phyloP scores from a whole-genome alignment of 2,888 invertebrate genomes.

The Colletes collaris region DNA sequence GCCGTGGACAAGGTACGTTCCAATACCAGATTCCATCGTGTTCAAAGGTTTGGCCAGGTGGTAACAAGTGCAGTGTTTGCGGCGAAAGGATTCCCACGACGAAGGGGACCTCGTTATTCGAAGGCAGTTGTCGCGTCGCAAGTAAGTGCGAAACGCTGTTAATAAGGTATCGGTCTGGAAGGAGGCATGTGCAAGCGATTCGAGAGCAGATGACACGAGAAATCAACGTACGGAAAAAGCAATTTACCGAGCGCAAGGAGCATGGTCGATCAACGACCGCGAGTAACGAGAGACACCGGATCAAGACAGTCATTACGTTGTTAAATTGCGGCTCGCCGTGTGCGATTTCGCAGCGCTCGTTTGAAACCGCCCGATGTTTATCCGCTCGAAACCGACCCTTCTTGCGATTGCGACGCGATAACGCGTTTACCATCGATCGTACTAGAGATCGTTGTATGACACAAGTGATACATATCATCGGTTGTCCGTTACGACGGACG shows the following conservation, averaged over 20 bases:
- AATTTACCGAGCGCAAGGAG: neutral
- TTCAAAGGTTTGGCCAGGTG: neutral
- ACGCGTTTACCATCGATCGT: conserved; percentile 48
- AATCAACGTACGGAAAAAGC: conserved; percentile 33
- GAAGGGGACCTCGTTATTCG: neutral
- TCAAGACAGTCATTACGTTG: conserved; percentile 20
- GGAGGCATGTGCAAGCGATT: neutral
- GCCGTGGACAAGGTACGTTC: too few relatives aligned
- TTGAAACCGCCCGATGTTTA: conserved; percentile 41
- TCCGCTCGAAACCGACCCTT: conserved; percentile 50
- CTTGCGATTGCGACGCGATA: conserved; percentile 39
- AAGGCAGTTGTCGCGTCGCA: neutral
- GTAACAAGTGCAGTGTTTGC: neutral
- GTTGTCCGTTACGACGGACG: conserved; percentile 44
- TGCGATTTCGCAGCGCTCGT: conserved; percentile 36
- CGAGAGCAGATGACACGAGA: conserved; percentile 34
- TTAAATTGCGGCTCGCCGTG: conserved; percentile 19
- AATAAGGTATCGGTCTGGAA: neutral
- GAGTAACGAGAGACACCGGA: conserved; percentile 22
- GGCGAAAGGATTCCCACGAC: neutral
- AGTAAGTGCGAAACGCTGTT: neutral
- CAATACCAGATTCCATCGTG: too few relatives aligned
- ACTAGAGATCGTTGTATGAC: conserved; percentile 48
- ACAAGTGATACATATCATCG: conserved; percentile 43
- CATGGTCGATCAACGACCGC: conserved; percentile 13